Conservation (phyloP, 2,797 vertebrate species). For the Chrysocyon brachyurus region DNA sequence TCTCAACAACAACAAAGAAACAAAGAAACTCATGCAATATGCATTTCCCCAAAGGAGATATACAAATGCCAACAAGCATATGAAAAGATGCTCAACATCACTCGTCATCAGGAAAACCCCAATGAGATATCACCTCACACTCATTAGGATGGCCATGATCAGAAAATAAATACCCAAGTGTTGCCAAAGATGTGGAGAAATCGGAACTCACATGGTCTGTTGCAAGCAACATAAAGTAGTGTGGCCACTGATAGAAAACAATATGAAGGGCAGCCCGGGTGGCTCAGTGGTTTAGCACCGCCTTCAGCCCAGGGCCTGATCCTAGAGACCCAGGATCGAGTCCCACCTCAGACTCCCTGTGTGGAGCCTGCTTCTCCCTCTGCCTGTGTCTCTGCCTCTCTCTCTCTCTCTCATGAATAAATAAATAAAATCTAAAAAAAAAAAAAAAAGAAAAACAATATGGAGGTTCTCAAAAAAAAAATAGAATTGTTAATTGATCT, state of each 20-base stretch:
- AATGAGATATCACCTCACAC: not conserved
- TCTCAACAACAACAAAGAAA: not conserved
- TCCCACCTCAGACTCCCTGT: too few relatives aligned
- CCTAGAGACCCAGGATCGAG: too few relatives aligned
- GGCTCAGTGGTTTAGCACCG: too few relatives aligned
- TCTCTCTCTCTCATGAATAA: too few relatives aligned
- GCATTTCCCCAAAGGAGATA: not conserved
- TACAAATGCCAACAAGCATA: not conserved
- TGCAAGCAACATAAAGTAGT: not conserved
- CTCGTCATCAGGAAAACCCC: not conserved
- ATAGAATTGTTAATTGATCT: not conserved
- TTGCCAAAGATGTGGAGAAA: not conserved
- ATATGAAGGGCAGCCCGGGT: too few relatives aligned
- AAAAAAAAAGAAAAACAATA: not conserved
- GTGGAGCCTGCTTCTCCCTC: too few relatives aligned
- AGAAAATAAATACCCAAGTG: not conserved
- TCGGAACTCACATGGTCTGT: not conserved
- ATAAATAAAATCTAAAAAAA: too few relatives aligned
- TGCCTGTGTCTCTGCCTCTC: too few relatives aligned
- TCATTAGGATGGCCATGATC: not conserved
- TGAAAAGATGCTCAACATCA: not conserved
- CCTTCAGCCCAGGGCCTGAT: too few relatives aligned
- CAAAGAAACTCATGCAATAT: not conserved
- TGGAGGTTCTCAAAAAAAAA: too few relatives aligned
- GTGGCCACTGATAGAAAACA: not conserved